Evolutionary conservation across 2,888 invertebrate genomes (phyloP), one percentile per base, ranked within the genome.

Genomic region (Muscina levida): DNA sequence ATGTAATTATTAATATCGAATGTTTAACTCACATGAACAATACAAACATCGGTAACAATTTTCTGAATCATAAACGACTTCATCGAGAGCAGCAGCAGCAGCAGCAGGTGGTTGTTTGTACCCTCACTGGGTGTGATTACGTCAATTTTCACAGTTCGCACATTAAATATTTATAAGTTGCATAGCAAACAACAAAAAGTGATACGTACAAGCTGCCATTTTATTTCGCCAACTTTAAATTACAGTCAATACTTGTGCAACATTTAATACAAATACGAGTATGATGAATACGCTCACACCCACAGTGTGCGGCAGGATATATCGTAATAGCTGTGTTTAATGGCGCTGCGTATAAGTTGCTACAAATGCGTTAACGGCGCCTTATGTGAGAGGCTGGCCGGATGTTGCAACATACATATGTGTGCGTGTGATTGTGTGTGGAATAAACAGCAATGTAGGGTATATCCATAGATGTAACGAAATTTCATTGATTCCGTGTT

Each of bases 141-240:
- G 53, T 31, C 72, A 78, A 73, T 78, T 74, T 73, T 68, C 67
- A 56, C 73, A 66, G 56, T 76, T 75, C 57, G 39, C 75, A 75
- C 70, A 75, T 77, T 72, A 72, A 75, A 73, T 77, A 80, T 80
- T 80, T 37, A 80, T 59, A 59, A 67, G 56, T 71, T 65, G 70
- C 65, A 71, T n/a, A 72, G 56, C 42, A 17, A 79, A 57, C 56
- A 56, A 44, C 39, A 75, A 19, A 8, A 53, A 37, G 13, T 56
- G 10, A 67, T 15, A 17, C 48, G 17, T 11, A 59, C 1, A 22
- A 26, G 24, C 37, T n/a, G 31, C 37, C 37, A 59, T 17, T 59
- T 59, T 11, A 26, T 17, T 59, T 59, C 39, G 59, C 37, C 59
- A 59, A 37, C 26, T 56, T 56, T 56, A 42, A 44, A 42, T 56